Conservation (phyloP, 2,888 invertebrate species). For the Pachymerium ferrugineum region DNA sequence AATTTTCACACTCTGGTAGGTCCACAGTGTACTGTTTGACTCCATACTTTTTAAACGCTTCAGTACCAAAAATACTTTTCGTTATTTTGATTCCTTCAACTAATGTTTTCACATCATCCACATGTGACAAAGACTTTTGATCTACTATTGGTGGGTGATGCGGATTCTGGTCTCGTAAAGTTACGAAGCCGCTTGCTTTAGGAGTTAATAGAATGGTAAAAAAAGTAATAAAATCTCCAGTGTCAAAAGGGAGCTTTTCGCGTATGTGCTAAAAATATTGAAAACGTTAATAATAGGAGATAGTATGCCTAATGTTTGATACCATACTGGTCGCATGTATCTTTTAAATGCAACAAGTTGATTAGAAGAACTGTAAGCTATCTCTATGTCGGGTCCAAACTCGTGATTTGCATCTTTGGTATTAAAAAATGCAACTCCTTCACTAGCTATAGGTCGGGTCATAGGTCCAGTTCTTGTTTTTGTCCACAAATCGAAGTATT, state of each 20-base stretch:
- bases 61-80: neutral
- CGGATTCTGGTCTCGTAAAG: slow-evolving; percentile 48
- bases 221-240: neutral
- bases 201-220: slow-evolving; percentile 44
- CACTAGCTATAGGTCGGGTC: neutral
- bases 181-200: slow-evolving; percentile 48
- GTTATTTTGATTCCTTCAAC: slow-evolving; percentile 33
- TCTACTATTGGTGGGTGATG: slow-evolving; percentile 49
- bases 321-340: too few relatives aligned
- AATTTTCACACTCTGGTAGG: neutral
- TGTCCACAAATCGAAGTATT: neutral
- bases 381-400: neutral
- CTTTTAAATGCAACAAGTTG: neutral
- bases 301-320: too few relatives aligned
- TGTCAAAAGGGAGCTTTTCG: too few relatives aligned
- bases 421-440: neutral
- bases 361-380: neutral
- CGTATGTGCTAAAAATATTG: too few relatives aligned
- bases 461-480: neutral
- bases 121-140: slow-evolving; percentile 50
- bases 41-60: neutral
- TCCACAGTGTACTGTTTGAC: too few relatives aligned
- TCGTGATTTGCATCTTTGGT: neutral
- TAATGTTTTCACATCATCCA: slow-evolving; percentile 42
- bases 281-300: too few relatives aligned